Evolutionary conservation across 2,888 invertebrate species (phyloP).

Genomic region (Chrysolina americana): DNA sequence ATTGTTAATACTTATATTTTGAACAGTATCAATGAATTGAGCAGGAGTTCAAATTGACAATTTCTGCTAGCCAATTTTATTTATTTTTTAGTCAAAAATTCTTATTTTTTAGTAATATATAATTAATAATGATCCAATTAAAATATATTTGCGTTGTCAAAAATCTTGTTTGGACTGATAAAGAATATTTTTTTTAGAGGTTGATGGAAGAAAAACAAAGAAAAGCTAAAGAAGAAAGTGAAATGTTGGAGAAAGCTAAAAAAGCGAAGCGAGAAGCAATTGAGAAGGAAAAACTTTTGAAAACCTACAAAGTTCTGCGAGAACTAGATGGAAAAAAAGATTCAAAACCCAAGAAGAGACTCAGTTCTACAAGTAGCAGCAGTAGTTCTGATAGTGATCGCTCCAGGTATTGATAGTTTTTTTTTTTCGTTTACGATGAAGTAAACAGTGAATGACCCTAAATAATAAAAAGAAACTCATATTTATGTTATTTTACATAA

Average conservation of each 20-base stretch:
- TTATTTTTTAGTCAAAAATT: too few relatives aligned
- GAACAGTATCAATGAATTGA: too few relatives aligned
- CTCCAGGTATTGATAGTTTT: conserved; percentile 42
- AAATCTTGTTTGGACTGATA: too few relatives aligned
- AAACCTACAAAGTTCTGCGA: conserved; percentile 67
- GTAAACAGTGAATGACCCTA: not conserved
- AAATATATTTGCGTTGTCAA: too few relatives aligned
- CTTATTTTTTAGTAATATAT: too few relatives aligned
- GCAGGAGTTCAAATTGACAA: too few relatives aligned
- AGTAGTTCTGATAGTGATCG: conserved; percentile 56
- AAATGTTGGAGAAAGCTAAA: conserved; percentile 69
- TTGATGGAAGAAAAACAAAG: conserved; percentile 67
- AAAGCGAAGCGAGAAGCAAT: conserved; percentile 67
- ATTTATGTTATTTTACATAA: too few relatives aligned
- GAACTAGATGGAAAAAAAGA: conserved; percentile 64
- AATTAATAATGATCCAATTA: too few relatives aligned
- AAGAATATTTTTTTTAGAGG: conserved; percentile 47
- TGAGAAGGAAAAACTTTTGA: conserved; percentile 68
- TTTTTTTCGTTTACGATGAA: not conserved
- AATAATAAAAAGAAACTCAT: not conserved
- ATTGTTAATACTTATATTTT: too few relatives aligned
- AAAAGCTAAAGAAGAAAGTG: conserved; percentile 69
- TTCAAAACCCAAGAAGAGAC: conserved; percentile 52
- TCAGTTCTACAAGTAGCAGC: conserved; percentile 58
- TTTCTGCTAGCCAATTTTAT: too few relatives aligned